A percentile compares a stretch with the other conserved stretches of the same genome.
phyloP scores from a whole-genome alignment of 1,140 invertebrate species.

The Megalonaias nervosa region DNA sequence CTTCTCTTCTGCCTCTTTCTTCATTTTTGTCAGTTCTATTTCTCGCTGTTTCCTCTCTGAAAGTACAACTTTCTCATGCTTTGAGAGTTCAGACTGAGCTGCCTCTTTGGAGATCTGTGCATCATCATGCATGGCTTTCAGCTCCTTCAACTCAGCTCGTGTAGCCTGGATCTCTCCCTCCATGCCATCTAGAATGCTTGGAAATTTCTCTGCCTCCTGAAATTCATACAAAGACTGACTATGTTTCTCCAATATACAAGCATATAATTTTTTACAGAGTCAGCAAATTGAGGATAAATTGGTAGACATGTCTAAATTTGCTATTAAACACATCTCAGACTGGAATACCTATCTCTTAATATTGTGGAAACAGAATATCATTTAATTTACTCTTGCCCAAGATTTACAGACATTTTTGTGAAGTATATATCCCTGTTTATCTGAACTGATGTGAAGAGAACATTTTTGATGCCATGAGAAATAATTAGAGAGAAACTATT shows the following conservation, averaged over 20 bases:
- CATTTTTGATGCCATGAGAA: no score
- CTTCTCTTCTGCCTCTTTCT: constrained; percentile 72
- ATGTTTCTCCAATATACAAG: neutral
- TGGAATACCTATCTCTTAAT: no score
- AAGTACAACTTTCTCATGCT: constrained; percentile 69
- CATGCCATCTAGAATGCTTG: constrained; percentile 59
- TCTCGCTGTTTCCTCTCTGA: constrained; percentile 69
- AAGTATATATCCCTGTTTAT: no score
- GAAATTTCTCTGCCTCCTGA: constrained; percentile 65
- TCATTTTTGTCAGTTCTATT: constrained; percentile 69
- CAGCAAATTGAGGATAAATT: no score
- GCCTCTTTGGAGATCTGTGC: constrained; percentile 67
- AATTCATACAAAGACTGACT: neutral
- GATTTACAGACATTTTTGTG: no score
- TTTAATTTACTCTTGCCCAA: no score
- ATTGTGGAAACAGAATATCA: no score
- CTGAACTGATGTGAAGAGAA: no score
- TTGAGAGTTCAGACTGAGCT: constrained; percentile 61
- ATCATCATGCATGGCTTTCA: constrained; percentile 69
- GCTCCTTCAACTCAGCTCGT: constrained; percentile 63
- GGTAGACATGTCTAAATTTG: no score
- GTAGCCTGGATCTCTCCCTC: constrained; percentile 63
- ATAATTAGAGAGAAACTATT: no score
- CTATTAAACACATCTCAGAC: no score
- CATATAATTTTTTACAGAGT: no score